A percentile compares a stretch with the other conserved stretches of the same genome.
These are phyloP conservation scores for Graphium colonna DNA, from an alignment of 2,888 invertebrate genomes.

Conservation along the genomic window DNA sequence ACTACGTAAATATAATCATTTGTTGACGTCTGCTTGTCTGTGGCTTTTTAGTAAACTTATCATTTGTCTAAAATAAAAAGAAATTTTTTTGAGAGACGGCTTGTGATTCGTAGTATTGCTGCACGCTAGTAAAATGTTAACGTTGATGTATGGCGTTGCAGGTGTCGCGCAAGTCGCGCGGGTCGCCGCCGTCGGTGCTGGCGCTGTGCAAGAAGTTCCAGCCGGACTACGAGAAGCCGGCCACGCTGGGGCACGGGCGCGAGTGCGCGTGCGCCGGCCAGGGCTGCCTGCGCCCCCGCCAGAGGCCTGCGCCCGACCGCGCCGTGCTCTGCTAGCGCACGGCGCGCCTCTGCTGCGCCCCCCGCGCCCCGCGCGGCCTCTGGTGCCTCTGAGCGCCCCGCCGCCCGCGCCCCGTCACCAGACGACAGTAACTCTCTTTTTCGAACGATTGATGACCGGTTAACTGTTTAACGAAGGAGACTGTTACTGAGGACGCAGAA, in stretches of 20 bases:
- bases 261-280: constrained; percentile 33
- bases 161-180: constrained; percentile 81
- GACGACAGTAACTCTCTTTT: neutral
- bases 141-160: constrained; percentile 30
- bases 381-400: constrained; percentile 19
- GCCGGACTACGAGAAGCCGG: constrained; percentile 74
- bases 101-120: too few relatives aligned
- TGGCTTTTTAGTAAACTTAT: too few relatives aligned
- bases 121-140: too few relatives aligned
- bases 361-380: constrained; percentile 32
- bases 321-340: constrained; percentile 58
- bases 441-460: neutral
- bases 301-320: constrained; percentile 35
- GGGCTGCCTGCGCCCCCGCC: constrained; percentile 35
- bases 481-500: too few relatives aligned
- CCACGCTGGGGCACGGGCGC: constrained; percentile 47
- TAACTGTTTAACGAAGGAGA: neutral
- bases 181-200: constrained; percentile 76
- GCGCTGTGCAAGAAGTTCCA: constrained; percentile 78
- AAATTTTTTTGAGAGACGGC: too few relatives aligned
- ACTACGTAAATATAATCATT: too few relatives aligned
- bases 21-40: too few relatives aligned
- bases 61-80: too few relatives aligned
- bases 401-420: constrained; percentile 7
- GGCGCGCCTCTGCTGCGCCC: constrained; percentile 1